phyloP scores from a whole-genome alignment of 2,888 invertebrate genomes.

The Volucella bombylans region DNA sequence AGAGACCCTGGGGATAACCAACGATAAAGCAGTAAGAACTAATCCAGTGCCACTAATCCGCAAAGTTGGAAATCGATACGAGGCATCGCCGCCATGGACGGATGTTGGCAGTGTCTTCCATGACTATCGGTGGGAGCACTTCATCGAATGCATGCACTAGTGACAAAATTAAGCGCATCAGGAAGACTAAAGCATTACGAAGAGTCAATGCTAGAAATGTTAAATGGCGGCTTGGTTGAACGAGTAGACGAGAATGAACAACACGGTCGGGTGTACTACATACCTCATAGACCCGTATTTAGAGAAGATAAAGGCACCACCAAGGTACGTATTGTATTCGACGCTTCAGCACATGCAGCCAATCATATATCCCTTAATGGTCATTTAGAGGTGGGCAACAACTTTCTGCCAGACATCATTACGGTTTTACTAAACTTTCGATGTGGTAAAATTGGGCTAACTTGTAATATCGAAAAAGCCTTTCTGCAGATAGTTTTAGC shows the following conservation, averaged over 20 bases:
- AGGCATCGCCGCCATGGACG: constrained; percentile 27
- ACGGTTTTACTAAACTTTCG: no score
- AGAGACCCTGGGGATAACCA: constrained; percentile 38
- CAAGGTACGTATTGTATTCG: constrained; percentile 19
- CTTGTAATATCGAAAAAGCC: no score
- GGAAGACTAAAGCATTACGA: constrained; percentile 22
- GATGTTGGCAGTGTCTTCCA: constrained; percentile 11
- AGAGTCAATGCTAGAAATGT: background rate
- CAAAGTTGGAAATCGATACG: constrained; percentile 40
- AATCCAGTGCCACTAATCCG: no score
- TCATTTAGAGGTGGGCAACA: no score
- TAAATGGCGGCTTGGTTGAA: constrained; percentile 7
- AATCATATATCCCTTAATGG: no score
- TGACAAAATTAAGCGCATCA: constrained; percentile 18
- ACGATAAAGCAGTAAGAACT: no score
- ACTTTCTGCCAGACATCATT: no score
- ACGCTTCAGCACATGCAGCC: no score
- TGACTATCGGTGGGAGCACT: constrained; percentile 25
- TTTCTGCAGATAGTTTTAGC: no score
- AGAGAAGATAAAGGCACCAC: constrained; percentile 6
- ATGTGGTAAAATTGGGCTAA: no score
- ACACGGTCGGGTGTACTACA: background rate
- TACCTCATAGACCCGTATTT: constrained; percentile 14
- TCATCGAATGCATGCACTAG: constrained; percentile 31
- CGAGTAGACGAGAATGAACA: background rate